These are phyloP conservation scores for Anastatus disparis DNA, from an alignment of 1,140 invertebrate genomes.

Conservation along the genomic window DNA sequence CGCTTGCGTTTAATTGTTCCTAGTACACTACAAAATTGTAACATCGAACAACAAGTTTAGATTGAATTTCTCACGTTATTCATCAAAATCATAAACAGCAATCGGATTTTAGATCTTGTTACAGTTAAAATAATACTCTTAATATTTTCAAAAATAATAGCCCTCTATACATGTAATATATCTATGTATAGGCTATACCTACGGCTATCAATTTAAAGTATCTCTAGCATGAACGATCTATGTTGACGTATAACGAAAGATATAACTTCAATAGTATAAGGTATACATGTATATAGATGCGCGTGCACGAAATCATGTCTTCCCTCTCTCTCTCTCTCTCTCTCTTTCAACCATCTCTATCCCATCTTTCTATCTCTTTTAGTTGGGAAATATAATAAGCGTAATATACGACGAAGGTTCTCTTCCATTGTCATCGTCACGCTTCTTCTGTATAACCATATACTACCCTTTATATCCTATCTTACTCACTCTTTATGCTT, in stretches of 20 bases:
- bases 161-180: background rate
- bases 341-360: no score
- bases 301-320: slow-evolving; percentile 18
- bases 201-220: slow-evolving; percentile 22
- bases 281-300: no score
- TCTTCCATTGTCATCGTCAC: slow-evolving; percentile 43
- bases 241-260: slow-evolving; percentile 31
- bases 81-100: no score
- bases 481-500: background rate
- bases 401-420: slow-evolving; percentile 37
- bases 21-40: no score
- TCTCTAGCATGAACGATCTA: slow-evolving; percentile 29
- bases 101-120: no score
- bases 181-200: background rate
- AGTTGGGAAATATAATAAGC: slow-evolving; percentile 32
- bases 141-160: background rate
- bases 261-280: slow-evolving; percentile 6
- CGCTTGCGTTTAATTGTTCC: no score
- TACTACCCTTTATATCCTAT: no score
- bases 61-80: no score
- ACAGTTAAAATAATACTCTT: background rate
- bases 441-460: no score
- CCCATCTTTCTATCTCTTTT: background rate
- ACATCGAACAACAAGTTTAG: no score
- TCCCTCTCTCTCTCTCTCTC: background rate